phyloP scores from a whole-genome alignment of 2,888 invertebrate species.

The Heteromyza rotundicornis region DNA sequence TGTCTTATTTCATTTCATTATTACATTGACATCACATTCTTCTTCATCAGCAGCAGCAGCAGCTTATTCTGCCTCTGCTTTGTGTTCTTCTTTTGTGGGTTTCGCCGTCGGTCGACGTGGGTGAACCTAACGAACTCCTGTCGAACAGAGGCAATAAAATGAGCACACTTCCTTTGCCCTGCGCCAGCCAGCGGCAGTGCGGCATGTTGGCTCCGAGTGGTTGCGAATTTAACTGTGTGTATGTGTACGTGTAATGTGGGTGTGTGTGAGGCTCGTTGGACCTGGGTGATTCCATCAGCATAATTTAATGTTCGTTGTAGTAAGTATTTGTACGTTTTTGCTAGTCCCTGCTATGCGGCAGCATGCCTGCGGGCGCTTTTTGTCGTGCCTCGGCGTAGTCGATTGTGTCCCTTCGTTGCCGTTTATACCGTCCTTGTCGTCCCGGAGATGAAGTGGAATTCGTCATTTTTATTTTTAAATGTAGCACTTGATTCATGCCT shows the following conservation, averaged over 20 bases:
- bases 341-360: neutral
- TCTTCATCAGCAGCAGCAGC: neutral
- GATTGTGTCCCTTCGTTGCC: neutral
- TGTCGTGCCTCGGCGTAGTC: neutral
- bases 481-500: slow-evolving; percentile 24
- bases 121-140: slow-evolving; percentile 52
- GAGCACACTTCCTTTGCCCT: neutral
- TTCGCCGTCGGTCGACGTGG: neutral
- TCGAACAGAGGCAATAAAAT: slow-evolving; percentile 30
- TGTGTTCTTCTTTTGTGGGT: neutral
- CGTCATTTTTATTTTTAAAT: slow-evolving; percentile 45
- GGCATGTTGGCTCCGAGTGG: slow-evolving; percentile 30
- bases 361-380: slow-evolving; percentile 5
- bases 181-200: slow-evolving; percentile 31
- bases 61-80: slow-evolving; percentile 3
- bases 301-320: slow-evolving; percentile 41
- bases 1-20: slow-evolving; percentile 34
- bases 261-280: slow-evolving; percentile 33
- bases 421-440: slow-evolving; percentile 29
- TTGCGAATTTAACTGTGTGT: slow-evolving; percentile 16
- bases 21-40: slow-evolving; percentile 48
- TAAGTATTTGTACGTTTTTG: neutral
- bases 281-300: slow-evolving; percentile 40
- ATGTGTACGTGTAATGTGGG: slow-evolving; percentile 22
- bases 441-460: slow-evolving; percentile 48